Evolutionary conservation across 2,888 invertebrate genomes (phyloP).

Genomic region (Coelopa pilipes): DNA sequence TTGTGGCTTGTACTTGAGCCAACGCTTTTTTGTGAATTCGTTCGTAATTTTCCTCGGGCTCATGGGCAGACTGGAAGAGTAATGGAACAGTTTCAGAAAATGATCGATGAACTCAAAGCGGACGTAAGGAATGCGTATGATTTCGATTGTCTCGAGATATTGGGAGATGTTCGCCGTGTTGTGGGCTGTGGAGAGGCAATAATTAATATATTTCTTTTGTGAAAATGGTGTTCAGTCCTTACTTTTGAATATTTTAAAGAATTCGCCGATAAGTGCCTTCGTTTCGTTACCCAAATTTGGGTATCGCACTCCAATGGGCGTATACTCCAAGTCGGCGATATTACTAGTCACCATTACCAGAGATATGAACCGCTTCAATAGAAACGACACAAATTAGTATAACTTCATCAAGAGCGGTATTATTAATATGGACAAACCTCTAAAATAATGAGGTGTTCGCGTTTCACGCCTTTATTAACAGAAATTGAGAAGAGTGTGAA

Average conservation of each 20-base stretch:
- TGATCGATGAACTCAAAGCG: slow-evolving; percentile 59
- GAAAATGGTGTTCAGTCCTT: not conserved
- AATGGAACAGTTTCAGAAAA: slow-evolving; percentile 57
- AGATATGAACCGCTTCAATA: slow-evolving; percentile 56
- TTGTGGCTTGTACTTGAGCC: slow-evolving; percentile 55
- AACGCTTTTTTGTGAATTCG: slow-evolving; percentile 56
- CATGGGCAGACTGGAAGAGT: slow-evolving; percentile 48
- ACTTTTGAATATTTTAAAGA: slow-evolving; percentile 59
- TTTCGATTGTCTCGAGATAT: slow-evolving; percentile 54
- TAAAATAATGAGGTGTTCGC: slow-evolving; percentile 52
- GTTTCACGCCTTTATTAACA: slow-evolving; percentile 50
- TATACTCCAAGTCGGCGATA: slow-evolving; percentile 56
- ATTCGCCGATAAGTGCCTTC: slow-evolving; percentile 52
- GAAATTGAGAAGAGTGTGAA: slow-evolving; percentile 55
- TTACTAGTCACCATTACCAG: slow-evolving; percentile 60
- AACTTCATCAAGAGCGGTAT: not conserved
- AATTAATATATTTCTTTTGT: not conserved
- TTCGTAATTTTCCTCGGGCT: slow-evolving; percentile 56
- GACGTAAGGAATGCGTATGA: slow-evolving; percentile 56
- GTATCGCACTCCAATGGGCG: slow-evolving; percentile 52
- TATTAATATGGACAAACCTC: slow-evolving; percentile 50
- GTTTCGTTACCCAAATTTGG: slow-evolving; percentile 56
- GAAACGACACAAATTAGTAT: not conserved
- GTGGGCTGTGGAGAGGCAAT: slow-evolving; percentile 37
- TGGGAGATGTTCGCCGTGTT: slow-evolving; percentile 50